Percentiles rank a stretch among this genome's conserved stretches.
These are phyloP conservation scores for Bombus fervidus DNA, from an alignment of 1,140 invertebrate species.

Conservation along the genomic window DNA sequence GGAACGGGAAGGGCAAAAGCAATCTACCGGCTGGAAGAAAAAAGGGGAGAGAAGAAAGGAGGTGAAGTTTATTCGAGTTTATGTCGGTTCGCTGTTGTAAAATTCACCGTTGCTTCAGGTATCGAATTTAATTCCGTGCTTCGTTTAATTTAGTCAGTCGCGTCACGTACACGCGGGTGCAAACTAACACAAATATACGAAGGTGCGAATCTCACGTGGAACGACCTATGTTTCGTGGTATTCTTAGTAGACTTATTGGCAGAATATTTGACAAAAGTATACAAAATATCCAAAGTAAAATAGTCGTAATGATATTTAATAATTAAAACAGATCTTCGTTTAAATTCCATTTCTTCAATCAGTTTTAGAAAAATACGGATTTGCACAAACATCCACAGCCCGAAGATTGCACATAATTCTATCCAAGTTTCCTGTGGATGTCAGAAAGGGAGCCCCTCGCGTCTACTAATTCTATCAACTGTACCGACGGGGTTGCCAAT, in stretches of 20 bases:
- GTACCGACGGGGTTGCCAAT: not conserved
- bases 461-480: not conserved
- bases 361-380: not conserved
- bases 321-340: not conserved
- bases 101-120: slow-evolving; percentile 56
- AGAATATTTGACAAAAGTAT: not conserved
- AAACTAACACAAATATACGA: slow-evolving; percentile 62
- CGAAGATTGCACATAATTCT: not conserved
- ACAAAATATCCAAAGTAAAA: not conserved
- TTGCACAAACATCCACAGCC: not conserved
- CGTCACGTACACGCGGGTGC: slow-evolving; percentile 48
- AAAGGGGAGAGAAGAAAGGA: slow-evolving; percentile 12
- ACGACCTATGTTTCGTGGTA: not conserved
- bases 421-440: not conserved
- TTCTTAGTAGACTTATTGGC: not conserved
- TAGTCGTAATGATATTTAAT: too few relatives aligned
- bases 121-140: slow-evolving; percentile 59
- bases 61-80: slow-evolving; percentile 65
- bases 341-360: not conserved
- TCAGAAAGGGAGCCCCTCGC: not conserved
- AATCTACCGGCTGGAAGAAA: slow-evolving; percentile 40
- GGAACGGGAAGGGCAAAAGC: slow-evolving; percentile 53
- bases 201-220: slow-evolving; percentile 18
- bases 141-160: slow-evolving; percentile 54
- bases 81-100: slow-evolving; percentile 52